Evolutionary conservation across 2,888 invertebrate genomes (phyloP), one percentile per base, ranked within the genome.

Genomic region (Branchipolynoe longqiensis): DNA sequence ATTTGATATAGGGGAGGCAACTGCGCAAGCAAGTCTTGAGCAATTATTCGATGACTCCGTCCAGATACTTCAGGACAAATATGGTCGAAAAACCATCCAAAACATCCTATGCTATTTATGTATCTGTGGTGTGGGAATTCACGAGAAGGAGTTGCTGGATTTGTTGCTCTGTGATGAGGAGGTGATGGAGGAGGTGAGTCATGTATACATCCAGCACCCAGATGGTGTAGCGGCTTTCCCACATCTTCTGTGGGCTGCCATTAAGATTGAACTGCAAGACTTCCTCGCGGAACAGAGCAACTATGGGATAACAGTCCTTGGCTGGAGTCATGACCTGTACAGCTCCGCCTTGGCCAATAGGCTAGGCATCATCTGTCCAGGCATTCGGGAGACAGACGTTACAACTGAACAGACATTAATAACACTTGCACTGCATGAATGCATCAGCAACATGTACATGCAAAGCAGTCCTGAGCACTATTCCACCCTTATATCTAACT

Each of bases 401-500:
- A 86, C 85, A 31, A 83, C 62, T 22, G 88, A 86, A 6, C 59
- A 85, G 12, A 88, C 88, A 6, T 73, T 59, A 41, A 59, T 64
- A 38, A 88, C 87, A 3, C 83, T 88, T 8, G 33, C 36, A 31
- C 54, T 88, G 25, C 87, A 88, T 48, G 87, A 88, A 40, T 41
- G 85, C 31, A 56, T 88, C 40, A 83, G 73, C 41, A 84, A 85
- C 59, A 83, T 85, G 59, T 88, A 85, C 54, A 62, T 86, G 28
- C 36, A 31, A 14, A 82, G 82, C 25, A 56, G 22, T n/a, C 31
- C 18, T 28, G 31, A 58, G 25, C 18, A 18, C 22, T 38, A 56
- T n/a, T 58, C 48, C 12, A 81, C 25, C 48, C 64, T 36, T 8
- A 33, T 78, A 22, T 48, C 48, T 18, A 48, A 73, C 33, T 33